Percentiles rank a stretch among this genome's conserved stretches.
Conservation (phyloP, 2,888 invertebrate genomes). For the Diarsia dahlii region DNA sequence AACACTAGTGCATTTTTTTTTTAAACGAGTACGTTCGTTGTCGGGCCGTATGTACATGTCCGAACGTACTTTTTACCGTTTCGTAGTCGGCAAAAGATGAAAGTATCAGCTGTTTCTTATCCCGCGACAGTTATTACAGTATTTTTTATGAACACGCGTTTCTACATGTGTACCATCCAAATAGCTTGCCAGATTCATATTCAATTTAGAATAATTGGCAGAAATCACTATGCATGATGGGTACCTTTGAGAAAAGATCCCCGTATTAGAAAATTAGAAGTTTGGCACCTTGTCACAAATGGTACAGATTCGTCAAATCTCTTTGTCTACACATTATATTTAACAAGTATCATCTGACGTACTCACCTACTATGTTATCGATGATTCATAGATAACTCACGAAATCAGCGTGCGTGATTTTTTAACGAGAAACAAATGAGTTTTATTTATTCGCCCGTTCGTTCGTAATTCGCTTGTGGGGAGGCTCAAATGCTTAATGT, state of each 20-base stretch:
- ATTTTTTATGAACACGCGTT: not conserved
- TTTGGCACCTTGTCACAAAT: constrained; percentile 37
- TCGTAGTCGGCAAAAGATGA: constrained; percentile 1
- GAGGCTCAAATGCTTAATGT: constrained; percentile 42
- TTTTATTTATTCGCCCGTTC: constrained; percentile 50
- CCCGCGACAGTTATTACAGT: constrained; percentile 11
- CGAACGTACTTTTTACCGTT: constrained; percentile 9
- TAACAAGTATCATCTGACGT: constrained; percentile 32
- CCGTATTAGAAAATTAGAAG: constrained; percentile 5
- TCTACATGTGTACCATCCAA: constrained; percentile 6
- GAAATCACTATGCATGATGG: constrained; percentile 2
- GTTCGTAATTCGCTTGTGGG: constrained; percentile 54
- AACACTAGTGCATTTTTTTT: constrained; percentile 30
- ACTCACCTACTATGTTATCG: not conserved
- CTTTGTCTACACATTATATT: constrained; percentile 24
- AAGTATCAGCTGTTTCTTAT: constrained; percentile 26
- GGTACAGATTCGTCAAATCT: constrained; percentile 32
- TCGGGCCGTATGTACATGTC: not conserved
- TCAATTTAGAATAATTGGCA: constrained; percentile 32
- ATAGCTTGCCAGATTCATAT: constrained; percentile 19
- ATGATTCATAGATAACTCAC: constrained; percentile 56
- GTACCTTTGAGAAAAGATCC: constrained; percentile 3
- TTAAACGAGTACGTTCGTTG: constrained; percentile 7
- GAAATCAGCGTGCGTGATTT: constrained; percentile 50
- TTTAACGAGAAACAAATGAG: constrained; percentile 48